These are phyloP conservation scores for Aphelenchoides fujianensis DNA, from an alignment of 1,140 invertebrate species.

Conservation along the genomic window DNA sequence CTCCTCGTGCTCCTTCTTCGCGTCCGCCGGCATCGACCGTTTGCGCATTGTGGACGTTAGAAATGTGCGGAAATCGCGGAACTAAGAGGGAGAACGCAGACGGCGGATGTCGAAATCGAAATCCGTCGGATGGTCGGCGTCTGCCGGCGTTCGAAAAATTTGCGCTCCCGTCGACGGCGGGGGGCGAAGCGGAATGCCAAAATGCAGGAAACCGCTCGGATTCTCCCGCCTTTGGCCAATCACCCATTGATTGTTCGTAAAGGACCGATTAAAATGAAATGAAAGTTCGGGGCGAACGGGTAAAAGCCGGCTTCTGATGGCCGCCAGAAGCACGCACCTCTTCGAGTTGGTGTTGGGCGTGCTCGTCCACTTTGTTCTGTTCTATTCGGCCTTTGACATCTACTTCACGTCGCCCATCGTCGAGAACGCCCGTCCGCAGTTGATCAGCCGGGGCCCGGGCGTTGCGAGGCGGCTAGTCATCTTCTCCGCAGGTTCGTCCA, in stretches of 20 bases:
- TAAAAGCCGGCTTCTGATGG: background rate
- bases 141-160: too few species aligned
- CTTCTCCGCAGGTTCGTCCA: constrained; percentile 52
- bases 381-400: constrained; percentile 61
- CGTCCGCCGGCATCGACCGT: constrained; percentile 11
- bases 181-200: too few species aligned
- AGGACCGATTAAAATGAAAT: too few species aligned
- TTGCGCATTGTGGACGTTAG: background rate
- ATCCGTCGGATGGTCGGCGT: too few species aligned
- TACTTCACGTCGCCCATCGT: constrained; percentile 58
- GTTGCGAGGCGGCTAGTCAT: constrained; percentile 52
- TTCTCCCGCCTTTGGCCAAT: too few species aligned
- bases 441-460: constrained; percentile 24
- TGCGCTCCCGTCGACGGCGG: too few species aligned
- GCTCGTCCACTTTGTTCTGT: constrained; percentile 52
- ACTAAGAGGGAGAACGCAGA: too few species aligned
- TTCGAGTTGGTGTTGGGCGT: constrained; percentile 40
- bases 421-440: constrained; percentile 34
- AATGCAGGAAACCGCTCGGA: too few species aligned
- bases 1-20: constrained; percentile 47
- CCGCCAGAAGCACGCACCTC: background rate
- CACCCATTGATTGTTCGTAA: too few species aligned
- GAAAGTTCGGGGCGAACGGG: background rate
- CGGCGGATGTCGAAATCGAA: too few species aligned
- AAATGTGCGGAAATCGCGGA: too few species aligned